phyloP scores from a whole-genome alignment of 2,888 invertebrate genomes.

The Myopa tessellatipennis region DNA sequence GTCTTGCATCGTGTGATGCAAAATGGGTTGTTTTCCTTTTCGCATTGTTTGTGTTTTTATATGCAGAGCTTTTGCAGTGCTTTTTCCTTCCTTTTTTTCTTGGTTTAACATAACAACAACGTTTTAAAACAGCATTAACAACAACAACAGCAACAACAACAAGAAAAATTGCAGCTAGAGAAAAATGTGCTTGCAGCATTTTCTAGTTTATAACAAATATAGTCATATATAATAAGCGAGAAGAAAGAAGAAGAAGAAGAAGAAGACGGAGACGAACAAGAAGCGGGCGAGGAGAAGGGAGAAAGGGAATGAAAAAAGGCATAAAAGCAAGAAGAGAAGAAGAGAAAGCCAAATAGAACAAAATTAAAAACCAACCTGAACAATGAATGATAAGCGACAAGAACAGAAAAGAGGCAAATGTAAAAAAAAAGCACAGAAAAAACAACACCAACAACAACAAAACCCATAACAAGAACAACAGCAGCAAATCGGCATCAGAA shows the following conservation, averaged over 20 bases:
- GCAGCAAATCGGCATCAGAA: not conserved
- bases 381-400: too few species aligned
- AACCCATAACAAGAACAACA: not conserved
- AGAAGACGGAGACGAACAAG: not conserved
- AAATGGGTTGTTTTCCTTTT: not conserved
- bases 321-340: not conserved
- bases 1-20: not conserved
- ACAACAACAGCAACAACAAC: not conserved
- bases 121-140: too few species aligned
- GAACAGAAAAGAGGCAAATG: too few species aligned
- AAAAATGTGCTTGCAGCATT: not conserved
- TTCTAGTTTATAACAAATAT: not conserved
- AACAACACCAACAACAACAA: not conserved
- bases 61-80: not conserved
- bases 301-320: not conserved
- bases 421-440: too few species aligned
- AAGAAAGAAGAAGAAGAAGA: not conserved
- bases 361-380: not conserved
- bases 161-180: not conserved
- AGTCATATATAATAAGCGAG: not conserved
- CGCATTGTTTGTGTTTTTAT: not conserved
- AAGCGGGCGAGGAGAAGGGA: not conserved
- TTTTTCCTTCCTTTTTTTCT: not conserved
- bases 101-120: too few species aligned
- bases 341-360: not conserved